Evolutionary conservation across 2,797 vertebrate genomes (phyloP).

Genomic region (Urocyon cinereoargenteus): DNA sequence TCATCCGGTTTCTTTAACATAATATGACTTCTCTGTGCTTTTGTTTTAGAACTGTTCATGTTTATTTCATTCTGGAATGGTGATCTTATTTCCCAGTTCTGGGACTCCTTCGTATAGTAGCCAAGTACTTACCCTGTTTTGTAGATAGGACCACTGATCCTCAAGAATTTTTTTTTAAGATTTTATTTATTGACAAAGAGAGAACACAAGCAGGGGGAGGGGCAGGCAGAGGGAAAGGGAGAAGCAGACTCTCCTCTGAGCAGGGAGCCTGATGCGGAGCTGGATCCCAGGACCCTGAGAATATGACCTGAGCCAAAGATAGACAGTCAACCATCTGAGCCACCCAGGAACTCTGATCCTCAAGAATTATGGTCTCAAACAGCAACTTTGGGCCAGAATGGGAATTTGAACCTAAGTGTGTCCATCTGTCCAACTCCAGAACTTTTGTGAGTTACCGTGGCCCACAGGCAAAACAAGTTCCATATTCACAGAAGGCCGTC

Average conservation of each 20-base stretch:
- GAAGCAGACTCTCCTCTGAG: no score
- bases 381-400: neutral
- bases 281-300: no score
- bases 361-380: neutral
- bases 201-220: no score
- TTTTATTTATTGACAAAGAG: no score
- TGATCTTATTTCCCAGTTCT: neutral
- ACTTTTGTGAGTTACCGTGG: neutral
- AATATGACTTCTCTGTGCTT: neutral
- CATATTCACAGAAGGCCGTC: neutral
- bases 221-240: no score
- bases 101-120: neutral
- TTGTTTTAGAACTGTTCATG: neutral
- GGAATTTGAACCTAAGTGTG: neutral
- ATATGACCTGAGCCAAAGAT: no score
- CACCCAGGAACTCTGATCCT: neutral
- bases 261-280: no score
- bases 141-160: neutral
- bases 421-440: neutral
- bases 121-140: neutral
- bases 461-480: neutral
- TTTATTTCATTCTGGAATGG: neutral
- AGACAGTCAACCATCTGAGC: no score
- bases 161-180: neutral
- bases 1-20: neutral